Percentiles rank a stretch among this genome's conserved stretches.
Conservation (phyloP, 1,140 invertebrate species). For the Zophobas morio region DNA sequence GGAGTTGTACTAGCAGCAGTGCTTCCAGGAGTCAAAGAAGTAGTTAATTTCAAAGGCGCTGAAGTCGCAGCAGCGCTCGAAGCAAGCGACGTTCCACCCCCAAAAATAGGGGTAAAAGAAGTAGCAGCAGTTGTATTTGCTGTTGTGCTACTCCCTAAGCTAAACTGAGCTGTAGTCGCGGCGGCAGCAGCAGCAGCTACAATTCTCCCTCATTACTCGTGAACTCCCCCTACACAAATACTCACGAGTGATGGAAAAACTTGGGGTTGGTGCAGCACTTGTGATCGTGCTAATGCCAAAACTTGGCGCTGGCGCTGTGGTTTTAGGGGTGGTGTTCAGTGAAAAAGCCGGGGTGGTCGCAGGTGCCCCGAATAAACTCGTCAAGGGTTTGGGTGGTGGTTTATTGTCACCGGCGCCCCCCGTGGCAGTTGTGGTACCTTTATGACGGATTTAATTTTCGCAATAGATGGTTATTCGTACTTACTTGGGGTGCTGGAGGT, state of each 20-base stretch:
- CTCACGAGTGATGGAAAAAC: conserved; percentile 55
- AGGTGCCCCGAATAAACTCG: conserved; percentile 26
- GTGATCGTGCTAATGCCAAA: conserved; percentile 49
- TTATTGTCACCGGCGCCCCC: conserved; percentile 54
- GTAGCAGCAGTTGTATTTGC: conserved; percentile 57
- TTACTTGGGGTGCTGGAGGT: conserved; percentile 49
- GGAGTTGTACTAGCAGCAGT: conserved; percentile 55
- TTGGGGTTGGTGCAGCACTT: conserved; percentile 61
- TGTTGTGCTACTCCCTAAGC: conserved; percentile 60
- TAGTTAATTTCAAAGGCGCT: conserved; percentile 40
- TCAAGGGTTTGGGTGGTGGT: conserved; percentile 31
- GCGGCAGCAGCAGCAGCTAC: conserved; percentile 29
- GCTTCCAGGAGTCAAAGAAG: conserved; percentile 16
- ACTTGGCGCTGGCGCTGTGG: conserved; percentile 8
- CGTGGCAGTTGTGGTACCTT: conserved; percentile 22
- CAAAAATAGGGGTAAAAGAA: conserved; percentile 61
- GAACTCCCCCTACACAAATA: neutral
- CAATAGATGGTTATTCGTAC: neutral
- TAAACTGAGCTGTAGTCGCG: conserved; percentile 57
- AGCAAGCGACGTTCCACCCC: conserved; percentile 51
- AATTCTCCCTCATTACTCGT: neutral
- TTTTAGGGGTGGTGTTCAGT: conserved; percentile 17
- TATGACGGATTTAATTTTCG: no score
- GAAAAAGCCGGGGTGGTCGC: conserved; percentile 23
- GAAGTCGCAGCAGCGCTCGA: conserved; percentile 55